Conservation (phyloP, 1,140 invertebrate species). For the Ephestia elutella region DNA sequence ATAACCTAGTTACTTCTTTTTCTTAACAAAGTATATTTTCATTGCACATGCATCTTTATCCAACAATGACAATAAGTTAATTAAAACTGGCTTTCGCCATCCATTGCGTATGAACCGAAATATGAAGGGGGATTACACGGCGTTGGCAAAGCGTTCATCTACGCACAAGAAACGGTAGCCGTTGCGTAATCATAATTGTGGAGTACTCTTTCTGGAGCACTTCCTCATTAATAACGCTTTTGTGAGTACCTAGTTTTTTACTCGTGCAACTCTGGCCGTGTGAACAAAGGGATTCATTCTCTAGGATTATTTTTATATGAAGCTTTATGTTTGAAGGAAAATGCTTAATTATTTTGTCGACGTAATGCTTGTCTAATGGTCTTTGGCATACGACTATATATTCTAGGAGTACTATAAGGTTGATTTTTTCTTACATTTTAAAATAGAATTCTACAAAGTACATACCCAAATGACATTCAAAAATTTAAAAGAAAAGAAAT, state of each 20-base stretch:
- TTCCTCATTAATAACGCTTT: constrained; percentile 64
- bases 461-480: too few relatives aligned
- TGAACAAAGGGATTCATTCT: constrained; percentile 17
- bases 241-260: constrained; percentile 31
- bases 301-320: constrained; percentile 5
- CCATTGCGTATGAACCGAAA: neutral
- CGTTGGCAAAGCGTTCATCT: neutral
- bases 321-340: neutral
- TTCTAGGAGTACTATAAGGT: too few relatives aligned
- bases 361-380: too few relatives aligned
- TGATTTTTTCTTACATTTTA: too few relatives aligned
- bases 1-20: too few relatives aligned
- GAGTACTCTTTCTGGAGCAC: constrained; percentile 62
- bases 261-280: constrained; percentile 1
- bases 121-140: neutral
- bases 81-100: neutral
- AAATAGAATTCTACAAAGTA: too few relatives aligned
- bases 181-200: constrained; percentile 42
- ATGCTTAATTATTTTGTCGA: too few relatives aligned
- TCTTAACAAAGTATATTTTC: too few relatives aligned
- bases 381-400: too few relatives aligned
- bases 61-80: neutral
- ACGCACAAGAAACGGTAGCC: neutral
- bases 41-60: neutral
- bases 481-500: too few relatives aligned